Evolutionary conservation across 2,888 invertebrate genomes (phyloP), one percentile per base, ranked within the genome.

Genomic region (Limnephilus lunatus): DNA sequence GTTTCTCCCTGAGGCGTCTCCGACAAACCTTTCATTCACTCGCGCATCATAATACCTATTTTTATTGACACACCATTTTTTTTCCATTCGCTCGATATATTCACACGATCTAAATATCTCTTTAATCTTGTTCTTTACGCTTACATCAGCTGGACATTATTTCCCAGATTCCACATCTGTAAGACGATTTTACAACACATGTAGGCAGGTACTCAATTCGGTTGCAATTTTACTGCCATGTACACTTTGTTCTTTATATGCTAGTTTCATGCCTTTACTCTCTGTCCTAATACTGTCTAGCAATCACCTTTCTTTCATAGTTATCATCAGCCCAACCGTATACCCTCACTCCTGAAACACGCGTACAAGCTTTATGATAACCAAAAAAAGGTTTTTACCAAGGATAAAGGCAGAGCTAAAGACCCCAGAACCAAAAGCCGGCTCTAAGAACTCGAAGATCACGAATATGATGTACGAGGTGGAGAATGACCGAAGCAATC

Each of bases 371-470:
- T 68, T 25, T 68, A 68, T n/a, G 9, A 68, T n/a, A 68, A 7
- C 7, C 1, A 68, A 68, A 88, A 82, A 82, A 32, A 15, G 30
- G 5, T 19, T 31, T 82, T 94, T 94, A 97, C 97, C 97, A 92
- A 97, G 94, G 94, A 96, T 96, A 94, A 96, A 96, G 94, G 96
- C 95, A 93, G 96, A 95, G 93, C 95, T 95, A 94, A 96, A 96
- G 92, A 97, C 95, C 87, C 96, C 96, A 85, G 96, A 95, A 89
- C 96, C 95, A 94, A 96, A 95, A 5, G 95, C 94, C 5, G 97
- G 96, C 93, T 97, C 97, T 83, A 97, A 94, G 94, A 97, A 96
- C 94, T 97, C 97, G 91, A 97, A 95, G 14, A 95, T 94, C 90
- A 96, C 93, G 94, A 97, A 97, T 95, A 95, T 95, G 93, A 95